Evolutionary conservation across 1,140 invertebrate genomes (phyloP), one percentile per base, ranked within the genome.

Genomic region (Homarus americanus): DNA sequence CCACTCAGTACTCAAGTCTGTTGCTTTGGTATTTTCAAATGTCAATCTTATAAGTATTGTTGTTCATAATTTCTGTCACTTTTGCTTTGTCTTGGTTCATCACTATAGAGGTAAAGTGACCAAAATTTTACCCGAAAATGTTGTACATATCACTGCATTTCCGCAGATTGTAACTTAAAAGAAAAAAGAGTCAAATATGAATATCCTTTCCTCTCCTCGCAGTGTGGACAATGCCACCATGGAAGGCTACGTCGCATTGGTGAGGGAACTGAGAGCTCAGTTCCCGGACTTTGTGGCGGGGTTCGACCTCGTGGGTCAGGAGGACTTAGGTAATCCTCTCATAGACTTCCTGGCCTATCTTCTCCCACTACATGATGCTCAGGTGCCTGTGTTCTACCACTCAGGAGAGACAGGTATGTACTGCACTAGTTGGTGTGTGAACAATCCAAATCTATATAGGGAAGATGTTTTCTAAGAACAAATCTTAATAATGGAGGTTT

Each of bases 331-430:
- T 0, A 92, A 93, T 44, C 95, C 97, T 0, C 93, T 96, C 0
- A 94, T 95, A 36, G 94, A 96, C 9, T 97, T 97, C 93, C 92
- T 96, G 2, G 93, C 95, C 7, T 93, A 95, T 66, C 93, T 97
- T 41, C 92, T 97, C 7, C 93, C 94, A 4, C 93, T 93, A 12
- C 93, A 93, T 34, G 92, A 93, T 75, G 88, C 95, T 69, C 95
- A 94, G 36, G 93, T 93, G 0, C 94, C 96, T 12, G 96, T 96
- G 91, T 97, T 97, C 93, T 97, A 97, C 93, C 97, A 98, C 93
- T 96, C 97, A 0, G 97, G 97, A 3, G 97, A 98, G 94, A 98
- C 97, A 0, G 96, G 97, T 94, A 96, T 96, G 96, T 88, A 24
- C 4, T 2, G 40, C 1, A 10, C 15, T 38, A 5, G 34, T 3